Evolutionary conservation across 1,140 invertebrate genomes (phyloP).

Genomic region (Pogonomyrmex barbatus): DNA sequence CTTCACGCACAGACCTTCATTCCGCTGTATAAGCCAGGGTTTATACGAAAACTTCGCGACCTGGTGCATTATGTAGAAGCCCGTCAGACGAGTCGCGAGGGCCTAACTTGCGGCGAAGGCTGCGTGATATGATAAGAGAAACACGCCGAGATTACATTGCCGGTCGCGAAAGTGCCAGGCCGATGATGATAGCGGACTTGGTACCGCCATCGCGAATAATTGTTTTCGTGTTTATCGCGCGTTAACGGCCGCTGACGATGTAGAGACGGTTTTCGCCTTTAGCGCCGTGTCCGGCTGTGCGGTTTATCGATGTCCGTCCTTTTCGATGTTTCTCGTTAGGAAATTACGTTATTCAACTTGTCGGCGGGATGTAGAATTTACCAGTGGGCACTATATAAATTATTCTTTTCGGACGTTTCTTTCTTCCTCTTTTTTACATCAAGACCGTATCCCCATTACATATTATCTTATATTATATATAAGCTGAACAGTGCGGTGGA

Average conservation of each 20-base stretch:
- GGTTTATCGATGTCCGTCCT: conserved; percentile 13
- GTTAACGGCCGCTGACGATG: neutral
- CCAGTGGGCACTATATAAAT: neutral
- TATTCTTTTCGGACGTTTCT: neutral
- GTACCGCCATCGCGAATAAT: conserved; percentile 33
- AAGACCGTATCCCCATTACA: neutral
- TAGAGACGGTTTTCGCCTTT: conserved; percentile 10
- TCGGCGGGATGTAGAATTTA: neutral
- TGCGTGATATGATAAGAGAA: conserved; percentile 43
- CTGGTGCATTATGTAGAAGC: conserved; percentile 26
- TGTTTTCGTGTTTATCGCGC: conserved; percentile 46
- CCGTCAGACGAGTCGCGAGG: neutral
- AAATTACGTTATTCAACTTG: conserved; percentile 7
- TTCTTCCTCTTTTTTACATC: neutral
- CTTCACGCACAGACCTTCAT: neutral
- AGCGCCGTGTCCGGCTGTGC: neutral
- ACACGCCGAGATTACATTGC: conserved; percentile 28
- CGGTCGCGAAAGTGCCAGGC: conserved; percentile 28
- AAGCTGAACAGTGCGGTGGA: neutral
- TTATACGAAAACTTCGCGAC: neutral
- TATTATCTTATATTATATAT: neutral
- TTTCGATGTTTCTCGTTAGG: neutral
- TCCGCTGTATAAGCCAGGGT: neutral
- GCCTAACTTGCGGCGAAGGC: neutral
- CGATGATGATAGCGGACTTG: conserved; percentile 1